phyloP scores from a whole-genome alignment of 2,797 vertebrate species.

The Acestrorhynchus altus region DNA sequence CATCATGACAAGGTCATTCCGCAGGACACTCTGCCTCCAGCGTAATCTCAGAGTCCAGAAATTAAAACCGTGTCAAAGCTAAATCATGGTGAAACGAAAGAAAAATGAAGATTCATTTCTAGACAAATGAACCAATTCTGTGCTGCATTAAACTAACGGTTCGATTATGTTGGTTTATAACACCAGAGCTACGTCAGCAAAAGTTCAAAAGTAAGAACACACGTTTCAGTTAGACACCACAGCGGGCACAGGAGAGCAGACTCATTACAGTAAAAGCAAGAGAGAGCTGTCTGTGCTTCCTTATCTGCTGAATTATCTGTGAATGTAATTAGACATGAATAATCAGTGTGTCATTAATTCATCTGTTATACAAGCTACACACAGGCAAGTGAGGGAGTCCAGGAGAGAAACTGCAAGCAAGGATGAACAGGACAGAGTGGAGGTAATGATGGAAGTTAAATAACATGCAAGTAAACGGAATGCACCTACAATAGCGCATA shows the following conservation, averaged over 20 bases:
- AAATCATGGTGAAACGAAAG: too few species aligned
- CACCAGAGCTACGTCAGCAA: too few species aligned
- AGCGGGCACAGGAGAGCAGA: background rate
- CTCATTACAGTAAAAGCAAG: background rate
- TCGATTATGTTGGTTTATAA: too few species aligned
- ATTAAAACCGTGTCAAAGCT: too few species aligned
- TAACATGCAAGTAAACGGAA: background rate
- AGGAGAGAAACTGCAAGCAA: background rate
- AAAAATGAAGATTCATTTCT: too few species aligned
- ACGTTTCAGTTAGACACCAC: background rate
- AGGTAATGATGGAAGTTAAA: background rate
- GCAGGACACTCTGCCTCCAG: too few species aligned
- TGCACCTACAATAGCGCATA: background rate
- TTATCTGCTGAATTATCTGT: constrained; percentile 66
- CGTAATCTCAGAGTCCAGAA: too few species aligned
- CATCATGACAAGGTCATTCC: too few species aligned
- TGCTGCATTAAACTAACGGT: too few species aligned
- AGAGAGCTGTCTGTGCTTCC: constrained; percentile 40
- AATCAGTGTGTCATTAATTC: constrained; percentile 73
- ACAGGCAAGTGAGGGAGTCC: background rate
- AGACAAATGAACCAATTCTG: too few species aligned
- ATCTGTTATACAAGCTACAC: constrained; percentile 55
- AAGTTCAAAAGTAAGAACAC: background rate
- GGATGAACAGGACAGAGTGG: background rate
- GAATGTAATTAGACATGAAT: constrained; percentile 73